Percentiles rank a stretch among this genome's conserved stretches.
These are phyloP conservation scores for Phaethornis superciliosus DNA, from an alignment of 2,113 vertebrate species.

Conservation along the genomic window DNA sequence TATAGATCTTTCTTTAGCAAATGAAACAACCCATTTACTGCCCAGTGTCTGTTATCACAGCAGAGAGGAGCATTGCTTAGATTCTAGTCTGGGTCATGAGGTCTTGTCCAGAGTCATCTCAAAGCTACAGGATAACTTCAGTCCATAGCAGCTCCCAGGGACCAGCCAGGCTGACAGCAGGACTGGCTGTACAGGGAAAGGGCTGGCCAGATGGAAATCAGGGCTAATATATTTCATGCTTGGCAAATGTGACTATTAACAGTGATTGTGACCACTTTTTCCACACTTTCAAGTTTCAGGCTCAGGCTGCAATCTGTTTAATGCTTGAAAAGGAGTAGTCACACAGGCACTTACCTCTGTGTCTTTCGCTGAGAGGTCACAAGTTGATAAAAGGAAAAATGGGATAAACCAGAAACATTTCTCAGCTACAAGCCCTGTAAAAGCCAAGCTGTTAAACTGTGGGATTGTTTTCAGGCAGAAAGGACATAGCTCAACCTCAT, in stretches of 20 bases:
- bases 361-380: background rate
- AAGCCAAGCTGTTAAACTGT: background rate
- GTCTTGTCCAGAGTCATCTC: background rate
- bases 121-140: background rate
- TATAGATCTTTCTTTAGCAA: background rate
- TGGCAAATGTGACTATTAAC: background rate
- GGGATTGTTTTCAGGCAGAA: background rate
- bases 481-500: background rate
- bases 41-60: background rate
- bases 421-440: background rate
- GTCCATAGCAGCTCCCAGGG: background rate
- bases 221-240: background rate
- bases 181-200: background rate
- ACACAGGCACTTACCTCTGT: rapidly evolving
- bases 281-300: background rate
- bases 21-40: background rate
- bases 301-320: background rate
- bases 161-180: background rate
- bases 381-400: background rate
- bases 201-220: background rate
- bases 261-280: background rate
- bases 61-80: background rate
- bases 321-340: background rate
- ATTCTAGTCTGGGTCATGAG: background rate
- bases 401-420: background rate